Evolutionary conservation across 2,113 vertebrate species (phyloP).

Genomic region (Oncorhynchus nerka): DNA sequence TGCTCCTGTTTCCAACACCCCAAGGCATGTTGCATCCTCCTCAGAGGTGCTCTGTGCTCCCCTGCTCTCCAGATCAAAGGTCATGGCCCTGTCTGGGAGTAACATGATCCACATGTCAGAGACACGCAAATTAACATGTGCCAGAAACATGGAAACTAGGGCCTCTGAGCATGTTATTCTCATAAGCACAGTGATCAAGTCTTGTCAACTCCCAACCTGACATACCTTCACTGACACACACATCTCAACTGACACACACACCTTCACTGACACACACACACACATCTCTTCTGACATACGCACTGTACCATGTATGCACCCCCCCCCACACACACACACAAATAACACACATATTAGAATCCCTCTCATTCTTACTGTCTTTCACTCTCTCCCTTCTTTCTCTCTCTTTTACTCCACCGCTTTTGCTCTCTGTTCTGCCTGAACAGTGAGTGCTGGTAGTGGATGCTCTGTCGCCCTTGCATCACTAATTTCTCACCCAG

Average conservation of each 20-base stretch:
- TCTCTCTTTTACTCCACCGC: conserved; percentile 6
- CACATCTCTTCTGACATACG: conserved; percentile 16
- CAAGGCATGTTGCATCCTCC: conserved; percentile 45
- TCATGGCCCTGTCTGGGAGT: conserved; percentile 33
- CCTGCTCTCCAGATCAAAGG: conserved; percentile 61
- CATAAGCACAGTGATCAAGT: conserved; percentile 69
- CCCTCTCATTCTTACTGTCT: not conserved
- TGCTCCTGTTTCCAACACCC: conserved; percentile 26
- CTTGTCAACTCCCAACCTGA: conserved; percentile 57
- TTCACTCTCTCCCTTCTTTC: not conserved
- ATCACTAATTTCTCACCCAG: conserved; percentile 39
- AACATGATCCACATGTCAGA: conserved; percentile 67
- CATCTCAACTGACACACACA: conserved; percentile 21
- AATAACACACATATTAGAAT: not conserved
- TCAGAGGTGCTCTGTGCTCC: conserved; percentile 42
- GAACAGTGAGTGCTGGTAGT: conserved; percentile 11
- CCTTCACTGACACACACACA: conserved; percentile 9
- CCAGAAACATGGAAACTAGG: conserved; percentile 63
- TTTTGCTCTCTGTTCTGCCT: conserved; percentile 17
- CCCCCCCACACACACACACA: not conserved
- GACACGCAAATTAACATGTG: conserved; percentile 72
- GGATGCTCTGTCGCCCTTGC: conserved; percentile 51
- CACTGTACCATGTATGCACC: not conserved
- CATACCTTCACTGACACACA: conserved; percentile 48
- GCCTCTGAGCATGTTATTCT: conserved; percentile 56